Percentiles rank a stretch among this genome's conserved stretches.
phyloP scores from a whole-genome alignment of 1,140 invertebrate species.

The Olivierus martensii region DNA sequence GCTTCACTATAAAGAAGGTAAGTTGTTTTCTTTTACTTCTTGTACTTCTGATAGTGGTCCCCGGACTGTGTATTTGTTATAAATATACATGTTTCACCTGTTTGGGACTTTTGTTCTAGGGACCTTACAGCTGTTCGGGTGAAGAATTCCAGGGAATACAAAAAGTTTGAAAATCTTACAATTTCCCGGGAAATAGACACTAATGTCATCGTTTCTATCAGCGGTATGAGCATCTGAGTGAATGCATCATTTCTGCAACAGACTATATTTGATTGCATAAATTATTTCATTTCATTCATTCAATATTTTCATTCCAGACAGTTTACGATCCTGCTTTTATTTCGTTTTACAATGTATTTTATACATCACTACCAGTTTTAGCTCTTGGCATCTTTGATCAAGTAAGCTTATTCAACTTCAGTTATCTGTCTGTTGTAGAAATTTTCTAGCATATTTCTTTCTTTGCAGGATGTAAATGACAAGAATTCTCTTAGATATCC shows the following conservation, averaged over 20 bases:
- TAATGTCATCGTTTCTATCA: too few relatives aligned
- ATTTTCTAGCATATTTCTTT: background rate
- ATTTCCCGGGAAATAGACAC: too few relatives aligned
- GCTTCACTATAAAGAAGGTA: too few relatives aligned
- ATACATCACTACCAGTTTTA: slow-evolving; percentile 46
- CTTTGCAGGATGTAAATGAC: slow-evolving; percentile 56
- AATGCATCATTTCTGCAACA: background rate
- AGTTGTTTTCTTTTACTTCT: too few relatives aligned
- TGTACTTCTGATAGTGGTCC: too few relatives aligned
- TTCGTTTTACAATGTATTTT: slow-evolving; percentile 48
- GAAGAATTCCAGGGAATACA: too few relatives aligned
- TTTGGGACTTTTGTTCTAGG: too few relatives aligned
- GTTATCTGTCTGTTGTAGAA: background rate
- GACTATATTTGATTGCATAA: background rate
- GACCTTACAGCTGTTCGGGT: too few relatives aligned
- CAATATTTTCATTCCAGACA: slow-evolving; percentile 30
- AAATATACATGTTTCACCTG: too few relatives aligned
- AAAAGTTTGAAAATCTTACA: too few relatives aligned
- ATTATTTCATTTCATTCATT: background rate
- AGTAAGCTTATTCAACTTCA: background rate
- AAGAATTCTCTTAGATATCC: slow-evolving; percentile 77
- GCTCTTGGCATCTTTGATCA: slow-evolving; percentile 48
- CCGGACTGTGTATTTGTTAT: too few relatives aligned
- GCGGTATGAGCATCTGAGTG: too few relatives aligned
- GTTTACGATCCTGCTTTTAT: slow-evolving; percentile 48